Base-by-base conservation (phyloP, 2,888 invertebrate species). In the Thymelicus lineola region DNA sequence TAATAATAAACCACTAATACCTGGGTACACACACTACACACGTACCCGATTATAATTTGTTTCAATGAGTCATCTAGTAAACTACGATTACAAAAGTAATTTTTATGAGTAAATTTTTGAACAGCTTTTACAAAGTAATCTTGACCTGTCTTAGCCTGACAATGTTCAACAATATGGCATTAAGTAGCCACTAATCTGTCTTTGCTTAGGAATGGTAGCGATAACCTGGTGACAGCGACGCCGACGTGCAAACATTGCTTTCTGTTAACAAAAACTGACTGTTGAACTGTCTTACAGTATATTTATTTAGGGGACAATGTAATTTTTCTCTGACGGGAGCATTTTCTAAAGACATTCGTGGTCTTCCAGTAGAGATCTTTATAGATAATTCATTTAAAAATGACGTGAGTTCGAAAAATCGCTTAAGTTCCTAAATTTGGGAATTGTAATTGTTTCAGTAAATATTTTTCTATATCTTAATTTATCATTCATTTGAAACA, bases 141-240 rank as follows among this genome's bases (percentile, higher is more conserved):
- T 55, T 55, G 55, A 35, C 55, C 55, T 7, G 28, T 55, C 55
- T 28, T 55, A 38, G 48, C 4, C 7, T 4, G 38, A 58, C 58
- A 58, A n/a, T 55, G 38, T 7, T 15, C 38, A 58, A 15, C n/a
- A 38, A 15, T 15, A 38, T 15, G 58, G 38, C 58, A 36, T 58
- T 58, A 65, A 65, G 57, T 57, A 65, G 65, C 57, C 57, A 63
- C 63, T 63, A 63, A 58, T 57, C 68, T 62, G 68, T 69, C 58
- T 58, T 68, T 63, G 48, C 62, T 48, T 63, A 69, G 63, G 62
- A 69, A 58, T 63, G 63, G 57, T 48, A 63, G 61, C 46, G 62
- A 69, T 69, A 69, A 69, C 57, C 57, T 7, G 28, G 57, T 48
- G 68, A 69, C 62, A 46, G 62, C 45, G 68, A 57, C 68, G 68